Evolutionary conservation across 2,113 vertebrate genomes (phyloP).

Genomic region (Serinus canaria): DNA sequence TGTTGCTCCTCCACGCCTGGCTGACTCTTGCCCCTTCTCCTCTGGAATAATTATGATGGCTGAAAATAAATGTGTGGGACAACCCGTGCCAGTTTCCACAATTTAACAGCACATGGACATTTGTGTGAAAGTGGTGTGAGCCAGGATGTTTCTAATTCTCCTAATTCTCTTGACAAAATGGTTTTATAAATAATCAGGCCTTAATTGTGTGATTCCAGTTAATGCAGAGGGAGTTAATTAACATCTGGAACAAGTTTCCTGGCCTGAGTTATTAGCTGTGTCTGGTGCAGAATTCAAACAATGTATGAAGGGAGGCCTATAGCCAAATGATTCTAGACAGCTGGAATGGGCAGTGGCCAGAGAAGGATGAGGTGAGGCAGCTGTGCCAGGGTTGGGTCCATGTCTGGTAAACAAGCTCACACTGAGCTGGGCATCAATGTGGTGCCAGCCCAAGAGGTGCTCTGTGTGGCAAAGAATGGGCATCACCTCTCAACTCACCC

Average conservation of each 20-base stretch:
- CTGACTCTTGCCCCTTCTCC: background rate
- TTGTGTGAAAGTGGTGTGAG: conserved; percentile 42
- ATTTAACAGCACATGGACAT: background rate
- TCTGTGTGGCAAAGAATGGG: background rate
- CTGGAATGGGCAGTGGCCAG: background rate
- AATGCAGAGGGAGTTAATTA: conserved; percentile 34
- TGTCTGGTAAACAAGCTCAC: background rate
- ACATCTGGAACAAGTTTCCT: conserved; percentile 63
- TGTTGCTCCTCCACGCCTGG: background rate
- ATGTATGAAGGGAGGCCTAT: background rate
- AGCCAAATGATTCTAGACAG: background rate
- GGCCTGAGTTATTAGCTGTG: background rate
- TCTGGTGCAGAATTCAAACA: conserved; percentile 32
- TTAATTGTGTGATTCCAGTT: conserved; percentile 32
- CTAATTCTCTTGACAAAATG: conserved; percentile 16
- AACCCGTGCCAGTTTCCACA: background rate
- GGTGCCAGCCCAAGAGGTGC: background rate
- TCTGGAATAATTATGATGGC: background rate
- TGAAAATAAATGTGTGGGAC: conserved; percentile 7
- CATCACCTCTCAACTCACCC: background rate
- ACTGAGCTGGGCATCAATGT: background rate
- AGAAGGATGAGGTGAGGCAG: background rate
- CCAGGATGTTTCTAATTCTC: conserved; percentile 43
- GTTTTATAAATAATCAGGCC: conserved; percentile 41
- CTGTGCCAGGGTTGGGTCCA: background rate